phyloP scores from a whole-genome alignment of 2,888 invertebrate species.

The Melipona beecheii region DNA sequence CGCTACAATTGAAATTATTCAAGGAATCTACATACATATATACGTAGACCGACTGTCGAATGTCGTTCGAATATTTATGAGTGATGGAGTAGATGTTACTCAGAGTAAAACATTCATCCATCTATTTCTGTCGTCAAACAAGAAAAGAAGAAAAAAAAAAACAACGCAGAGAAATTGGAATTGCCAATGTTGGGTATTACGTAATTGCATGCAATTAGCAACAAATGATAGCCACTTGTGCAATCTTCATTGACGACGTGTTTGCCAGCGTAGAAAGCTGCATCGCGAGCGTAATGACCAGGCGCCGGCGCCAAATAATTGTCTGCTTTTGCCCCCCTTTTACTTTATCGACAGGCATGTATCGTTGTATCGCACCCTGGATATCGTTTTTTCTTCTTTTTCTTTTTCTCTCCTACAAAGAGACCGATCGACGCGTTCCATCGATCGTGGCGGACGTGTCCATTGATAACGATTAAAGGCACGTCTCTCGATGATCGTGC shows the following conservation, averaged over 20 bases:
- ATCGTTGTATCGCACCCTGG: constrained; percentile 53
- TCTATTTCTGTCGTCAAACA: too few species aligned
- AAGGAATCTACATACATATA: too few species aligned
- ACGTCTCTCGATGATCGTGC: not conserved
- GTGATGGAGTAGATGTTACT: too few species aligned
- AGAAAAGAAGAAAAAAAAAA: too few species aligned
- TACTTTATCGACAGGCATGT: constrained; percentile 50
- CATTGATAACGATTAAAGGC: constrained; percentile 42
- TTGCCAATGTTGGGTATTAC: not conserved
- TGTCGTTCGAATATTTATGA: too few species aligned
- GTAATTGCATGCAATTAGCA: constrained; percentile 14
- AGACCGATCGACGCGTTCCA: not conserved
- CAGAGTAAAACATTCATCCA: too few species aligned
- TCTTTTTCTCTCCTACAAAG: not conserved
- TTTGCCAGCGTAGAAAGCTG: constrained; percentile 20
- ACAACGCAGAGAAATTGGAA: not conserved
- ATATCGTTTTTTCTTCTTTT: constrained; percentile 5
- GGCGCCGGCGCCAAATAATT: constrained; percentile 66
- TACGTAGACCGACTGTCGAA: too few species aligned
- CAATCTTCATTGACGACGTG: constrained; percentile 34
- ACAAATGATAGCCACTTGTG: constrained; percentile 27
- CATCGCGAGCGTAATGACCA: constrained; percentile 47
- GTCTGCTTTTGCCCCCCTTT: constrained; percentile 35
- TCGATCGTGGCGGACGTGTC: constrained; percentile 32
- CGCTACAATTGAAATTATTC: too few species aligned